Conservation (phyloP, 2,113 vertebrate genomes). For the Cavia porcellus region DNA sequence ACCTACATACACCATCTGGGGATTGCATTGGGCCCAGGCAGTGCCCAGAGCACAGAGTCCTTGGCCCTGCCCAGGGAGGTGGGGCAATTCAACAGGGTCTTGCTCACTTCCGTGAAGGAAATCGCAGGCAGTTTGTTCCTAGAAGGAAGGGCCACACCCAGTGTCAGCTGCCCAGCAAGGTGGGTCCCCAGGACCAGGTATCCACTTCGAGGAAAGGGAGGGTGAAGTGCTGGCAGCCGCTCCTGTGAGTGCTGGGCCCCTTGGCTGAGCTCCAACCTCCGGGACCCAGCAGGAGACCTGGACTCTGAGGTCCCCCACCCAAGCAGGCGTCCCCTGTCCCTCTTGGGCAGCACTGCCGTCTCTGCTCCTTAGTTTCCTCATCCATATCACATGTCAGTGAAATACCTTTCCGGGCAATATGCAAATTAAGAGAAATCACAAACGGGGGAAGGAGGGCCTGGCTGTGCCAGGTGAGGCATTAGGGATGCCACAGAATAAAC, state of each 20-base stretch:
- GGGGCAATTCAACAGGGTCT: background rate
- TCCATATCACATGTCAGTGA: background rate
- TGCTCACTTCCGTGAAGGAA: slow-evolving; percentile 51
- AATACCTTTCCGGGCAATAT: background rate
- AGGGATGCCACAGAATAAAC: no score
- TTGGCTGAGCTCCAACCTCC: background rate
- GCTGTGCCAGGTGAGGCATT: background rate
- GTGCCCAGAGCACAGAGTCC: background rate
- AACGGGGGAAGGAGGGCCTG: background rate
- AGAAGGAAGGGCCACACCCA: slow-evolving; percentile 61
- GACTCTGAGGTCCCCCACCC: no score
- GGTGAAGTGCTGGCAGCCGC: background rate
- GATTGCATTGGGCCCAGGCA: rapidly evolving
- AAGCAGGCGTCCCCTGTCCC: background rate
- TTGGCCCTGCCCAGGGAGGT: background rate
- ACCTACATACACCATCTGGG: rapidly evolving
- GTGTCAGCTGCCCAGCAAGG: background rate
- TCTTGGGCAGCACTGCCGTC: background rate
- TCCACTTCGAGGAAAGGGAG: background rate
- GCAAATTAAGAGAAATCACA: background rate
- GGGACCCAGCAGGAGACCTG: background rate
- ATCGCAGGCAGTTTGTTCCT: background rate
- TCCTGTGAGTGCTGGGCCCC: background rate
- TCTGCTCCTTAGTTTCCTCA: background rate
- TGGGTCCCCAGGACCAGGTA: background rate